phyloP scores from a whole-genome alignment of 2,888 invertebrate species.

The Congeria kusceri region DNA sequence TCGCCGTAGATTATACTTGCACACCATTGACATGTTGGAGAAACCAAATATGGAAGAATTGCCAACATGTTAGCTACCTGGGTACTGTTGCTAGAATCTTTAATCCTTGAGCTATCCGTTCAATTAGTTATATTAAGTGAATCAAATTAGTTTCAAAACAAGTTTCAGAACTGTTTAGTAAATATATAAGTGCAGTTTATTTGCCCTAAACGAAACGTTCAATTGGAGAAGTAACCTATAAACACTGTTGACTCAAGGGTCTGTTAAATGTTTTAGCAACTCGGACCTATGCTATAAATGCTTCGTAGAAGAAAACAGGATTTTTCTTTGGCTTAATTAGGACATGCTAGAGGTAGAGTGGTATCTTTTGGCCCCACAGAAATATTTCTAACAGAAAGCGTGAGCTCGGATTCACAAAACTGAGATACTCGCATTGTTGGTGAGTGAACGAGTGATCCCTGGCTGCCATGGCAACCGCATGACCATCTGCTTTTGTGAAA shows the following conservation, averaged over 20 bases:
- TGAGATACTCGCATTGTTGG: constrained; percentile 9
- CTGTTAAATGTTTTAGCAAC: neutral
- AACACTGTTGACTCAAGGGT: neutral
- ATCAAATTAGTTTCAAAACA: no score
- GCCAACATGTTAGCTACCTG: no score
- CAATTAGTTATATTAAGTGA: no score
- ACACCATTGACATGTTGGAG: no score
- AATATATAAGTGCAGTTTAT: no score
- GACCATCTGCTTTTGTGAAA: constrained; percentile 17
- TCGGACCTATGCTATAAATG: neutral
- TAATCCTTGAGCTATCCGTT: no score
- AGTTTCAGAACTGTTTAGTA: no score
- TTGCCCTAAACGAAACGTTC: no score
- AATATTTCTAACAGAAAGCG: constrained; percentile 42
- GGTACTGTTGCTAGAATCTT: no score
- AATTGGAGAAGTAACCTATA: no score
- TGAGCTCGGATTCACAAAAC: constrained; percentile 18
- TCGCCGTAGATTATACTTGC: no score
- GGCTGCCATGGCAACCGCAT: constrained; percentile 50
- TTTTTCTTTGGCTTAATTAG: constrained; percentile 13
- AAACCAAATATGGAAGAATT: no score
- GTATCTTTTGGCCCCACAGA: constrained; percentile 63
- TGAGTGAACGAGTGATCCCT: constrained; percentile 55
- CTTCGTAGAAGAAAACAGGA: neutral
- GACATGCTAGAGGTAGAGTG: constrained; percentile 45